Percentiles rank a stretch among this genome's conserved stretches.
phyloP scores from a whole-genome alignment of 2,888 invertebrate species.

The Diarsia brunnea region DNA sequence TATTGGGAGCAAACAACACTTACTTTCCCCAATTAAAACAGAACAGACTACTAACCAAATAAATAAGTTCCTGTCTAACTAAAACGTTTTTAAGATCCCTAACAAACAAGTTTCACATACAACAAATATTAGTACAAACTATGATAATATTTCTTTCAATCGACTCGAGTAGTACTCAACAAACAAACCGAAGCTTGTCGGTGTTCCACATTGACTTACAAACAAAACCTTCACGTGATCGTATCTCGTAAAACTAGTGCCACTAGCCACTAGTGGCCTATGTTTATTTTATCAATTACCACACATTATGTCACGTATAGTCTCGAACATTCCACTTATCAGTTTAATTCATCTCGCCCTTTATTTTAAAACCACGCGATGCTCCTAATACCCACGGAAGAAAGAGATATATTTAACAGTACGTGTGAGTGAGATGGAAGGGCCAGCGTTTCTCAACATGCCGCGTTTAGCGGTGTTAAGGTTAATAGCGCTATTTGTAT shows the following conservation, averaged over 20 bases:
- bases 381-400: constrained; percentile 67
- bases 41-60: not conserved
- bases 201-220: constrained; percentile 25
- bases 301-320: constrained; percentile 81
- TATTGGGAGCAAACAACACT: not conserved
- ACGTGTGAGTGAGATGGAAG: constrained; percentile 60
- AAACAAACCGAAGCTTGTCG: constrained; percentile 36
- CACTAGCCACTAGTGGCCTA: constrained; percentile 56
- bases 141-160: constrained; percentile 40
- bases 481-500: constrained; percentile 88
- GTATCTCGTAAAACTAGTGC: constrained; percentile 46
- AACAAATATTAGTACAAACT: constrained; percentile 31
- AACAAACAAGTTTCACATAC: constrained; percentile 25
- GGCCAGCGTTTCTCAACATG: constrained; percentile 77
- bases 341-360: constrained; percentile 81
- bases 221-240: constrained; percentile 48
- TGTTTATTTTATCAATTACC: constrained; percentile 83
- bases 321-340: constrained; percentile 75
- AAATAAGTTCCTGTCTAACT: not conserved
- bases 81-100: constrained; percentile 5
- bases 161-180: constrained; percentile 16
- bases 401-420: constrained; percentile 62
- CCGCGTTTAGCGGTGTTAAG: constrained; percentile 84
- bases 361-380: constrained; percentile 78
- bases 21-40: constrained; percentile 12